Conservation (phyloP, 2,113 vertebrate species). For the Zootoca vivipara region DNA sequence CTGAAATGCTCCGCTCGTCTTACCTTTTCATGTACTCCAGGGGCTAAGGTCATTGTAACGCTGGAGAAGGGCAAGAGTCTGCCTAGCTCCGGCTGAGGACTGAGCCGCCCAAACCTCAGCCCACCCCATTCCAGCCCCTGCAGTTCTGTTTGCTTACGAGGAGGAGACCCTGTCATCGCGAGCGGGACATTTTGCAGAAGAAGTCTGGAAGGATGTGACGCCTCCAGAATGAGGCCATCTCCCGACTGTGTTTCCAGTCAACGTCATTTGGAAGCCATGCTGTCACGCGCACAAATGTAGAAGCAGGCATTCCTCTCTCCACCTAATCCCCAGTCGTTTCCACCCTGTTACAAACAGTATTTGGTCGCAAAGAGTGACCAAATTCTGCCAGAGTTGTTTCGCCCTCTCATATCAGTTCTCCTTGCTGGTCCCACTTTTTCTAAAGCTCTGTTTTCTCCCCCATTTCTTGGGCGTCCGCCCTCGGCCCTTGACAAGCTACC, state of each 20-base stretch:
- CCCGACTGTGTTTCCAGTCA: slow-evolving; percentile 42
- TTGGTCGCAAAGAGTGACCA: no score
- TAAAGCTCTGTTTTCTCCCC: neutral
- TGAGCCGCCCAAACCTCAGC: neutral
- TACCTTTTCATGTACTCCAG: neutral
- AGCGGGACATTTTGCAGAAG: slow-evolving; percentile 1
- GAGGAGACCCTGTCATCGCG: neutral
- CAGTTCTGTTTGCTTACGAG: neutral
- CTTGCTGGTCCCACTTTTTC: neutral
- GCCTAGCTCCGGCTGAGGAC: neutral
- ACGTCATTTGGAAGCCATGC: slow-evolving; percentile 2
- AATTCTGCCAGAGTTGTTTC: neutral
- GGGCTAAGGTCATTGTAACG: neutral
- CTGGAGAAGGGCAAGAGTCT: neutral
- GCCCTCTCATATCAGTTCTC: neutral
- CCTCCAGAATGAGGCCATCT: slow-evolving; percentile 45
- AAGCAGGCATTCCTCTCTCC: neutral
- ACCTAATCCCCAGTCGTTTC: neutral
- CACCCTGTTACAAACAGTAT: neutral
- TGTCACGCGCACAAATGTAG: slow-evolving; percentile 13
- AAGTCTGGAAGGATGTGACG: slow-evolving; percentile 47
- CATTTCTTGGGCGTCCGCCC: no score
- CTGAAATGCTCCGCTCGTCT: neutral
- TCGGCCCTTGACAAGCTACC: neutral
- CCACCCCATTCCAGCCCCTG: neutral